These are phyloP conservation scores for Mormyrops boulengeri DNA, from an alignment of 2,797 vertebrate species.

Conservation along the genomic window DNA sequence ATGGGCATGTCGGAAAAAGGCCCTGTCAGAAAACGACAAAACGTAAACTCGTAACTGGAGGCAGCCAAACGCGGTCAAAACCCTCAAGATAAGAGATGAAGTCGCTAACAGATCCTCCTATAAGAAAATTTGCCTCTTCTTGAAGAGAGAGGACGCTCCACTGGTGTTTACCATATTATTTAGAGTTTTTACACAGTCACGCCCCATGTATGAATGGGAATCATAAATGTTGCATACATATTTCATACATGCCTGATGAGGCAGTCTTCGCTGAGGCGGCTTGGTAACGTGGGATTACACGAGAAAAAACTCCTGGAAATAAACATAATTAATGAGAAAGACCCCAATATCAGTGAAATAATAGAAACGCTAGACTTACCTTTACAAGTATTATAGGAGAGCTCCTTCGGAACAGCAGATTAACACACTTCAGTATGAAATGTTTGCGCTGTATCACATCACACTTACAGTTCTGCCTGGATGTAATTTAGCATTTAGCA, in stretches of 20 bases:
- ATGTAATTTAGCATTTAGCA: constrained; percentile 3
- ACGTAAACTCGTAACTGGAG: neutral
- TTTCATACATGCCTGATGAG: neutral
- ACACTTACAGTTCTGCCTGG: neutral
- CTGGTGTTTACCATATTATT: neutral
- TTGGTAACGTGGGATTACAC: neutral
- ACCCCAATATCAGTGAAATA: neutral
- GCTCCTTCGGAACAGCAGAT: neutral
- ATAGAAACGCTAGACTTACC: neutral
- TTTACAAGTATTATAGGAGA: neutral
- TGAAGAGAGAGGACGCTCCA: neutral
- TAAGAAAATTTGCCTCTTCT: neutral
- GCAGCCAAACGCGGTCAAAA: neutral
- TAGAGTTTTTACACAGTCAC: neutral
- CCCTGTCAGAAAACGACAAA: neutral
- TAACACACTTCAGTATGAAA: neutral
- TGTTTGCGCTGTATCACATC: neutral
- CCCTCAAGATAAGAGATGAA: neutral
- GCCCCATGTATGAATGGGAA: neutral
- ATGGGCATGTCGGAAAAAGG: neutral
- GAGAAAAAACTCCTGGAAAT: neutral
- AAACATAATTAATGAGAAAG: neutral
- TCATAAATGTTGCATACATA: neutral
- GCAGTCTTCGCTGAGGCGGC: neutral
- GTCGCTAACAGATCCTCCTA: neutral